phyloP scores from a whole-genome alignment of 2,888 invertebrate genomes.

The Glyphotaelius pellucidus region DNA sequence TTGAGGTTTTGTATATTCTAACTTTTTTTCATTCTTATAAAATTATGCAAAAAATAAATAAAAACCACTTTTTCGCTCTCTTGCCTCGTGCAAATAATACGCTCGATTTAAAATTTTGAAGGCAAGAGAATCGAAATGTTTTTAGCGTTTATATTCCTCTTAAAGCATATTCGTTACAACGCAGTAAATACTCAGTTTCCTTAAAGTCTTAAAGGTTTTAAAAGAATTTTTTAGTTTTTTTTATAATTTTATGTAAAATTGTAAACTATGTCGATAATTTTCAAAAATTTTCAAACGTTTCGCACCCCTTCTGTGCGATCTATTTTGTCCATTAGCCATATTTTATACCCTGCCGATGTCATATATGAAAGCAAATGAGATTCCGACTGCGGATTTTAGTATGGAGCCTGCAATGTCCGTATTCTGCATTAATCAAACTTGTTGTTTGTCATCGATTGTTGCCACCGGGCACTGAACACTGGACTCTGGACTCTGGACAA shows the following conservation, averaged over 20 bases:
- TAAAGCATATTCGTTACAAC: background rate
- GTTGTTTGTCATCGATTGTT: constrained; percentile 36
- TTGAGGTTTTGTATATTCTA: no score
- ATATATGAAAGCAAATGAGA: constrained; percentile 44
- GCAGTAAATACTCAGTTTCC: no score
- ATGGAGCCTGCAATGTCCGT: constrained; percentile 5
- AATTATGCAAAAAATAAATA: no score
- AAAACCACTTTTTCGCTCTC: no score
- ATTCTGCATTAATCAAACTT: constrained; percentile 55
- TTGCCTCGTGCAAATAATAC: no score
- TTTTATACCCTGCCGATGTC: constrained; percentile 28
- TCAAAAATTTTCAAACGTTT: background rate
- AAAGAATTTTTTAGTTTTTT: no score
- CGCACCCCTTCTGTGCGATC: background rate
- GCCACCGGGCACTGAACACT: background rate
- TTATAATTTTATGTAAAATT: background rate
- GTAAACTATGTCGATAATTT: background rate
- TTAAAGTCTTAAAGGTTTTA: no score
- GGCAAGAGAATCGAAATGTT: no score
- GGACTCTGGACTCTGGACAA: background rate
- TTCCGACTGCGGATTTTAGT: constrained; percentile 22
- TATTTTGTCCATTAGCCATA: constrained; percentile 32
- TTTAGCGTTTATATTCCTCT: no score
- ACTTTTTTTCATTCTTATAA: no score
- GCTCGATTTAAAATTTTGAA: no score